Conservation (phyloP, 2,888 invertebrate genomes). For the Archips crataeganus region DNA sequence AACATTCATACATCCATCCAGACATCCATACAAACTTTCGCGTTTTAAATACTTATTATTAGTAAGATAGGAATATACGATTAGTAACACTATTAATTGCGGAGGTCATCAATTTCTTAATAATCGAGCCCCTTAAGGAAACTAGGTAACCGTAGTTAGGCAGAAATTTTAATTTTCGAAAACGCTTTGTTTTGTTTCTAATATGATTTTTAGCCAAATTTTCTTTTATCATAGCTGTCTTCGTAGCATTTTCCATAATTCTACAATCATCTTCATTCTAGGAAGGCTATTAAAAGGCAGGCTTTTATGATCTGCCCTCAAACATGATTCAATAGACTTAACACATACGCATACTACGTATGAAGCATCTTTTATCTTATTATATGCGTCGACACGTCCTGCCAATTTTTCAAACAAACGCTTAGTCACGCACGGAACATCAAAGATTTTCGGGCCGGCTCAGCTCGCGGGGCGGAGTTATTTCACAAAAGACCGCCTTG, state of each 20-base stretch:
- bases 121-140: no score
- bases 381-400: constrained; percentile 43
- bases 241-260: background rate
- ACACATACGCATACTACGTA: constrained; percentile 10
- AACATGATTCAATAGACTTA: background rate
- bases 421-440: constrained; percentile 51
- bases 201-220: background rate
- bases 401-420: constrained; percentile 43
- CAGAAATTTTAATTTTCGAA: no score
- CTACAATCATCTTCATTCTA: background rate
- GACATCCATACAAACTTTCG: no score
- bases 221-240: background rate
- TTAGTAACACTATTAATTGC: no score
- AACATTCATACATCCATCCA: no score
- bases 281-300: background rate
- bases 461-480: constrained; percentile 43
- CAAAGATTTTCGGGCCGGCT: constrained; percentile 34
- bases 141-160: no score
- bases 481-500: constrained; percentile 50
- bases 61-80: no score
- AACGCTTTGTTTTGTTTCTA: no score
- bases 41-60: no score
- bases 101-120: no score
- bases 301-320: background rate
- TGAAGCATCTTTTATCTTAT: constrained; percentile 33